Conservation (phyloP, 37 sponge, comb jelly and placozoan species). For the Amphimedon queenslandica region DNA sequence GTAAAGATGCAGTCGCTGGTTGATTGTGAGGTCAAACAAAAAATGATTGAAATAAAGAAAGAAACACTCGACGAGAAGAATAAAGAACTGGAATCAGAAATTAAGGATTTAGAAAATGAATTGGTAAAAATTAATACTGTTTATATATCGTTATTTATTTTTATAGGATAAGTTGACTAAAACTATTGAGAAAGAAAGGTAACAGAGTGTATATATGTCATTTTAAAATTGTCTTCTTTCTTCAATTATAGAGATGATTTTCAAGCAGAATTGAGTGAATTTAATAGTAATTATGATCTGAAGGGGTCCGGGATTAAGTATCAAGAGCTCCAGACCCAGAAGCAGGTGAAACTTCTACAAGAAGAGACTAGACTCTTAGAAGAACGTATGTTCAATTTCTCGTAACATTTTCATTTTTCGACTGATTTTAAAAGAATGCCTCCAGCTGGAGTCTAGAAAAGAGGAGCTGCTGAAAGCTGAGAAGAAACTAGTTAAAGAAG, state of each 20-base stretch:
- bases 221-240: background rate
- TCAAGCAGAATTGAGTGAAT: constrained; percentile 23
- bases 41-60: constrained; percentile 11
- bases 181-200: background rate
- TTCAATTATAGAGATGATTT: constrained; percentile 21
- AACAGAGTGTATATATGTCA: background rate
- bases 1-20: constrained; percentile 50
- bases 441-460: too few species aligned
- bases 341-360: constrained; percentile 16
- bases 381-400: constrained; percentile 53
- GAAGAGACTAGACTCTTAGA: constrained; percentile 39
- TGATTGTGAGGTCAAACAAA: constrained; percentile 39
- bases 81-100: background rate
- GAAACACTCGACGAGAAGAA: constrained; percentile 28
- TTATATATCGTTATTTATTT: background rate
- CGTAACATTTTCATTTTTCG: background rate
- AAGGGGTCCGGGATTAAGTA: constrained; percentile 11
- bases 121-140: background rate
- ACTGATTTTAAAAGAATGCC: too few species aligned
- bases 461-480: too few species aligned
- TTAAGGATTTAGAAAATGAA: background rate
- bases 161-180: background rate
- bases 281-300: constrained; percentile 42
- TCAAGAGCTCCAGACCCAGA: constrained; percentile 28
- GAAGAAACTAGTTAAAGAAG: too few species aligned